Conservation (phyloP, 2,113 vertebrate species). For the Emydura subglobosa region DNA sequence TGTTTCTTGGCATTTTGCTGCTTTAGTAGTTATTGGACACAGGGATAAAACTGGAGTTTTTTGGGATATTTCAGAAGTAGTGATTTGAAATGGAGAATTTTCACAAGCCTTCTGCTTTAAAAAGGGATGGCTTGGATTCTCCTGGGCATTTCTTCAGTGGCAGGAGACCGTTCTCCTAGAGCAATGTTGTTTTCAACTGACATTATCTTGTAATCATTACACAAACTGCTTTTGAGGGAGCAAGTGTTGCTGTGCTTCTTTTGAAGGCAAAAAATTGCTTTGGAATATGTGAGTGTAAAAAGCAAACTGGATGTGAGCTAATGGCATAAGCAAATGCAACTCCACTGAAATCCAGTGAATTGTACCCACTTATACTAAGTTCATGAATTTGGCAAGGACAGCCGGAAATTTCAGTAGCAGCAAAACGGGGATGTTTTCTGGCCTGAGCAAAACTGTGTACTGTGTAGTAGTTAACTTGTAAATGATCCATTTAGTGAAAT, state of each 20-base stretch:
- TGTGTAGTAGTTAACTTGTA: constrained; percentile 19
- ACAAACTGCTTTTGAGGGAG: background rate
- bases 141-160: too few relatives aligned
- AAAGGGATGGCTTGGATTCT: background rate
- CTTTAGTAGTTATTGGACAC: background rate
- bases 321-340: background rate
- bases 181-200: background rate
- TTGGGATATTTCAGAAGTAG: background rate
- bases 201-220: background rate
- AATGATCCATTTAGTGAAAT: background rate
- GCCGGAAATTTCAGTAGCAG: background rate
- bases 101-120: background rate
- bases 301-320: background rate
- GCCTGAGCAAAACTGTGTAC: background rate
- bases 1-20: background rate
- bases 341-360: background rate
- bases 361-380: fast-evolving
- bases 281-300: background rate
- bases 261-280: background rate
- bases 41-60: background rate
- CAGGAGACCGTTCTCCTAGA: background rate
- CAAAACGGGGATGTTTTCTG: background rate
- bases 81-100: background rate
- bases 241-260: background rate
- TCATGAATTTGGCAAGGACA: background rate